Conservation (phyloP, 2,797 vertebrate genomes). For the Pelochelys cantorii region DNA sequence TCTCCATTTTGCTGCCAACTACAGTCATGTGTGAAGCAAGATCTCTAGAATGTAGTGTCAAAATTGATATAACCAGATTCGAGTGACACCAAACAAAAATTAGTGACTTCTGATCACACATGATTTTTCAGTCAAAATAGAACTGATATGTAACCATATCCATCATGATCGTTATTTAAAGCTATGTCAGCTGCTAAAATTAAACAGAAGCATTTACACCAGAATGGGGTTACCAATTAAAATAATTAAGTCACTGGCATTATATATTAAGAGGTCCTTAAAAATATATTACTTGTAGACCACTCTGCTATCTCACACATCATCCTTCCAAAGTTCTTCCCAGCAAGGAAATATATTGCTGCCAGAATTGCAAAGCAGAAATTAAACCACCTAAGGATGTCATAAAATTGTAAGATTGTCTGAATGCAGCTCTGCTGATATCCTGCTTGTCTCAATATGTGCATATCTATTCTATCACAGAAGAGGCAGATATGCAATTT, state of each 20-base stretch:
- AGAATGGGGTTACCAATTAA: rapidly evolving
- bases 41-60: background rate
- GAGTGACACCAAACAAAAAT: constrained; percentile 22
- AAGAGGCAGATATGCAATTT: background rate
- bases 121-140: background rate
- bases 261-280: background rate
- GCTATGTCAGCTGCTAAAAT: background rate
- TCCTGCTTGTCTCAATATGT: background rate
- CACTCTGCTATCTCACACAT: background rate
- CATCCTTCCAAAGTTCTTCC: rapidly evolving
- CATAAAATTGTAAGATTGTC: background rate
- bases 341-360: background rate
- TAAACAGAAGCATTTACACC: rapidly evolving
- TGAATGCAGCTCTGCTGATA: background rate
- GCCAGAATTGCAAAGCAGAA: background rate
- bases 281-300: background rate
- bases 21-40: constrained; percentile 9
- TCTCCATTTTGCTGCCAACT: background rate
- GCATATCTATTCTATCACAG: too few species aligned
- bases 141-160: background rate
- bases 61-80: constrained; percentile 39
- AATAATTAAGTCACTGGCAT: background rate
- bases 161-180: background rate
- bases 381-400: background rate
- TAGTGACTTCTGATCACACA: background rate